Percentiles rank a stretch among this genome's conserved stretches.
phyloP scores from a whole-genome alignment of 2,888 invertebrate species.

The Xylophagus ater region DNA sequence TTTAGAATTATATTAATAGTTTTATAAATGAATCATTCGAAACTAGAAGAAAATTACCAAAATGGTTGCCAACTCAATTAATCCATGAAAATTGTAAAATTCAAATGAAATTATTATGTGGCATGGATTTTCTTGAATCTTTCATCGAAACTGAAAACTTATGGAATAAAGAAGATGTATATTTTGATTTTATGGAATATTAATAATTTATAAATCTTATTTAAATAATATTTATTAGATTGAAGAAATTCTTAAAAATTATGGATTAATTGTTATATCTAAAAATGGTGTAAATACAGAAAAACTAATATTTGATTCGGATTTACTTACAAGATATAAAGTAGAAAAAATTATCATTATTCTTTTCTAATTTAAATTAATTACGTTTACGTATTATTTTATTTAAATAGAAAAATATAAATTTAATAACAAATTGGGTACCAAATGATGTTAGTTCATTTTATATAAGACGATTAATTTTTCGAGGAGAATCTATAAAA shows the following conservation, averaged over 20 bases:
- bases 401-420: conserved; percentile 60
- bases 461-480: conserved; percentile 64
- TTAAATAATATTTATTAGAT: conserved; percentile 53
- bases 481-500: conserved; percentile 71
- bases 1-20: conserved; percentile 46
- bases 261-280: conserved; percentile 81
- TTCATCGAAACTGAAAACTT: conserved; percentile 72
- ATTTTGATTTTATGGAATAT: background rate
- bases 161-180: conserved; percentile 85
- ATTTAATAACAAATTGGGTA: conserved; percentile 86
- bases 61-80: conserved; percentile 48
- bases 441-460: conserved; percentile 90
- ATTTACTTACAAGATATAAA: conserved; percentile 72
- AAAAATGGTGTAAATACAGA: conserved; percentile 73
- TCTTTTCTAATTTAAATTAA: background rate
- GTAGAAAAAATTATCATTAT: conserved; percentile 41
- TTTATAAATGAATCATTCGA: conserved; percentile 41
- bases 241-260: conserved; percentile 71
- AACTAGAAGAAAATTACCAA: conserved; percentile 39
- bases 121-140: conserved; percentile 85
- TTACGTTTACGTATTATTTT: background rate
- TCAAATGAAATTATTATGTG: conserved; percentile 77
- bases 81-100: conserved; percentile 42
- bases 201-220: background rate
- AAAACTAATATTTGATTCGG: conserved; percentile 85